Percentiles rank a stretch among this genome's conserved stretches.
phyloP scores from a whole-genome alignment of 1,140 invertebrate species.

The Drosophila punjabiensis region DNA sequence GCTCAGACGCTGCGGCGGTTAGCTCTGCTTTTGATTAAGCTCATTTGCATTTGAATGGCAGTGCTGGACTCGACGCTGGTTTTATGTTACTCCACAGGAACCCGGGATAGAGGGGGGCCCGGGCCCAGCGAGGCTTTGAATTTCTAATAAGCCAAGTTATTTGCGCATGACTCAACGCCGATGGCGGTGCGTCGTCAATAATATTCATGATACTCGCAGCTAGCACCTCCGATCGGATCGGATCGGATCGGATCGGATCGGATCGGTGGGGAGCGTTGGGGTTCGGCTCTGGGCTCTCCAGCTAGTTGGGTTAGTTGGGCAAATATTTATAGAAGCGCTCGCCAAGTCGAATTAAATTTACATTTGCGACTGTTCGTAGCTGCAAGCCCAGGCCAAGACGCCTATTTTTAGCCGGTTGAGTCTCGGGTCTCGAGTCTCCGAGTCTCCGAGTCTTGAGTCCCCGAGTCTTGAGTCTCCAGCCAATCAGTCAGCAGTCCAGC shows the following conservation, averaged over 20 bases:
- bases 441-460: conserved; percentile 18
- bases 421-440: conserved; percentile 15
- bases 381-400: conserved; percentile 25
- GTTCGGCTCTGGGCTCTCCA: conserved; percentile 2
- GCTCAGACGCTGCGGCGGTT: conserved; percentile 38
- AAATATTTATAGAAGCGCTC: conserved; percentile 76
- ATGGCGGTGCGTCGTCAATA: conserved; percentile 68
- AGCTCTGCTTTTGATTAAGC: conserved; percentile 82
- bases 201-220: conserved; percentile 64
- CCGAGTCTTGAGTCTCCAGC: conserved; percentile 31
- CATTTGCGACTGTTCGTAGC: conserved; percentile 15
- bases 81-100: conserved; percentile 68
- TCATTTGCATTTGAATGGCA: conserved; percentile 79
- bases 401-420: conserved; percentile 66
- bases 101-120: background rate
- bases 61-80: conserved; percentile 43
- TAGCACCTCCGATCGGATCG: conserved; percentile 5
- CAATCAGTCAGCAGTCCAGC: conserved; percentile 60
- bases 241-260: background rate
- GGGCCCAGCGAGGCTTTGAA: conserved; percentile 72
- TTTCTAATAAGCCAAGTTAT: conserved; percentile 82
- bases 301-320: conserved; percentile 70
- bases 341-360: conserved; percentile 40
- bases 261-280: background rate
- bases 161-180: conserved; percentile 78